Conservation (phyloP, 2,797 vertebrate species). For the Delichon dasypus region DNA sequence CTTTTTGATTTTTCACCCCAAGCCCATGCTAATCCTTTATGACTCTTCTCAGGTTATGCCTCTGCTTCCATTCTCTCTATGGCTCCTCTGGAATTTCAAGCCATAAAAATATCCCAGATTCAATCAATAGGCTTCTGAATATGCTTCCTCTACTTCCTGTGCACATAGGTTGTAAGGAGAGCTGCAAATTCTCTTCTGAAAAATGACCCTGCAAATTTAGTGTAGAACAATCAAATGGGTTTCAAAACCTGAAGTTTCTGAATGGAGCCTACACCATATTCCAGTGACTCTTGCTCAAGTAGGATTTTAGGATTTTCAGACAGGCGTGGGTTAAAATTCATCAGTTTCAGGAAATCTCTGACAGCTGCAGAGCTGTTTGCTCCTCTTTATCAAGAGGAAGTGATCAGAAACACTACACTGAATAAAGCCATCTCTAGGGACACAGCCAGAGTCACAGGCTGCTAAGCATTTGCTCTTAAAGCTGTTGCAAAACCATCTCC, state of each 20-base stretch:
- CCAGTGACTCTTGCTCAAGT: neutral
- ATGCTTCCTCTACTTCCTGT: neutral
- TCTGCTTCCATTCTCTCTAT: neutral
- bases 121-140: neutral
- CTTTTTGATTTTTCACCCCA: neutral
- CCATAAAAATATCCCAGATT: neutral
- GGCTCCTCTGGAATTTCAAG: neutral
- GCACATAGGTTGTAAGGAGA: fast-evolving
- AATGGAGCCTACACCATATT: fast-evolving
- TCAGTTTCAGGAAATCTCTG: neutral
- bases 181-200: neutral
- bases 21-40: neutral
- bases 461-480: constrained; percentile 7
- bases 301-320: neutral
- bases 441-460: constrained; percentile 14
- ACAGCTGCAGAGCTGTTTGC: constrained; percentile 37
- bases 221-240: neutral
- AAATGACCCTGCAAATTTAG: neutral
- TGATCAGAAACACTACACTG: constrained; percentile 4
- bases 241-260: neutral
- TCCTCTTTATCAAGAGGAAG: constrained; percentile 31
- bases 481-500: constrained; percentile 27
- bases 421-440: constrained; percentile 9
- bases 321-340: constrained; percentile 28
- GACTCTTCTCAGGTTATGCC: neutral